Evolutionary conservation across 1,140 invertebrate species (phyloP), one percentile per base, ranked within the genome.

Genomic region (Elymnias hypermnestra): DNA sequence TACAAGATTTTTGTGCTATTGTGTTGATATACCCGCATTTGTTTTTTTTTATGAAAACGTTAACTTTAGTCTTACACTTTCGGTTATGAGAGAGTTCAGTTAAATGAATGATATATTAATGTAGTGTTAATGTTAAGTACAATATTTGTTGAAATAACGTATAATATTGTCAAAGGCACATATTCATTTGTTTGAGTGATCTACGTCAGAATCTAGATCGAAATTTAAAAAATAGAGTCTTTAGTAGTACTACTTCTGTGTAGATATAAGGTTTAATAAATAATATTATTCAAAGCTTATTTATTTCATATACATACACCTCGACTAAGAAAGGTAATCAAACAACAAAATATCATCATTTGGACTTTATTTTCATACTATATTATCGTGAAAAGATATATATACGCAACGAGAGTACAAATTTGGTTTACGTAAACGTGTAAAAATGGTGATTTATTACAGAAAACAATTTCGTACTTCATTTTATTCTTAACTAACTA

Each of bases 261-360:
- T 83, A 83, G 69, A 70, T n/a, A 67, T 79, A 76, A 76, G 63
- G 72, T 75, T 79, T 76, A 78, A 68, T 77, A 79, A 83, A 78
- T 76, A 79, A 33, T 82, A 82, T 71, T 70, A 78, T 73, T 75
- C 63, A 67, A 67, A 48, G 39, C 33, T 53, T 52, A 39, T 63
- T 63, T 55, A 55, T 53, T 46, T 54, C 28, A 25, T 48, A 41
- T 33, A 26, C n/a, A n/a, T n/a, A n/a, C n/a, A n/a, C n/a, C n/a
- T n/a, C n/a, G n/a, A n/a, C n/a, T n/a, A n/a, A n/a, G n/a, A n/a
- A n/a, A n/a, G n/a, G 14, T 15, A 15, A 15, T 15, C 10, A 33
- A 15, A 33, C 3, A 33, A 33, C 15, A 33, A 33, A 33, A 33
- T 33, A 33, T 33, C 2, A 33, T 8, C 2, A 33, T 8, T 33